A percentile compares a stretch with the other conserved stretches of the same genome.
phyloP scores from a whole-genome alignment of 1,140 invertebrate genomes.

The Drosophila tsacasi region DNA sequence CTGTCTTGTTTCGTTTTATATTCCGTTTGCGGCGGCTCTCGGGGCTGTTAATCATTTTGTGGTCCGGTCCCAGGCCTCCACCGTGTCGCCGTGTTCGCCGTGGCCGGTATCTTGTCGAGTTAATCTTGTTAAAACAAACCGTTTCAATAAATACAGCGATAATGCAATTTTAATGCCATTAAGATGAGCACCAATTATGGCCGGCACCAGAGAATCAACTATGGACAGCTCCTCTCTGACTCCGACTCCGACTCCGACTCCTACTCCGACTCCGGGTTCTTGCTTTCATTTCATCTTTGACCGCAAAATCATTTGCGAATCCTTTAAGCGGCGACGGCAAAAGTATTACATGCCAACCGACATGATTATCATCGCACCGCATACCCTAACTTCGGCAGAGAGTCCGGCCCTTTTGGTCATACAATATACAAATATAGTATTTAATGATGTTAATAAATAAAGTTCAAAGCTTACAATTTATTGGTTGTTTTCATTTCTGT shows the following conservation, averaged over 20 bases:
- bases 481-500: background rate
- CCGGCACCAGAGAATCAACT: constrained; percentile 62
- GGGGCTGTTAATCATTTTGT: constrained; percentile 80
- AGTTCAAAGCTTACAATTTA: background rate
- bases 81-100: constrained; percentile 6
- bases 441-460: background rate
- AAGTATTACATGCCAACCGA: constrained; percentile 71
- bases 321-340: constrained; percentile 69
- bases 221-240: constrained; percentile 2
- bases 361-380: constrained; percentile 64
- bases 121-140: constrained; percentile 84
- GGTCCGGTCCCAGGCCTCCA: constrained; percentile 29
- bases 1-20: constrained; percentile 27
- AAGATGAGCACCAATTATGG: constrained; percentile 83
- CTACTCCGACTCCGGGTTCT: background rate
- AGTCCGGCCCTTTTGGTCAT: too few species aligned
- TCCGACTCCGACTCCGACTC: background rate
- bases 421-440: too few species aligned
- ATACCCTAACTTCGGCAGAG: constrained; percentile 7
- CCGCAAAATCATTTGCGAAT: constrained; percentile 78
- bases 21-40: constrained; percentile 46
- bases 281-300: constrained; percentile 77
- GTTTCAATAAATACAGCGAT: constrained; percentile 83
- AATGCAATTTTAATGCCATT: constrained; percentile 84
- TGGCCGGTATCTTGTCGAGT: constrained; percentile 67